Conservation (phyloP, 2,888 invertebrate species). For the Hirtodrosophila histrioides region DNA sequence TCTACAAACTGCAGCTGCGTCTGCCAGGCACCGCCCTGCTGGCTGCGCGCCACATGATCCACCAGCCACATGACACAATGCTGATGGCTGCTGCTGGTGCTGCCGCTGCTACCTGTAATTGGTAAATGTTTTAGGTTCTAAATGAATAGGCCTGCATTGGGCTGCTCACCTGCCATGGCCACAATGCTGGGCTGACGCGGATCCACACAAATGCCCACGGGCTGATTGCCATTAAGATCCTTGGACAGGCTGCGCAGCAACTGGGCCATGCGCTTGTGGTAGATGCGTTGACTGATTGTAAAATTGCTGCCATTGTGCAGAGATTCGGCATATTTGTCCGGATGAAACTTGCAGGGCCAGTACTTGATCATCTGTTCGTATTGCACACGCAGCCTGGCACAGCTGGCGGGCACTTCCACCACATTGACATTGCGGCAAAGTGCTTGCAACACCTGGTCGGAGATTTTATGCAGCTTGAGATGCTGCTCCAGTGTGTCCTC, state of each 20-base stretch:
- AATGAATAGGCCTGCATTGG: not conserved
- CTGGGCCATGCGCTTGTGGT: slow-evolving; percentile 87
- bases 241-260: slow-evolving; percentile 81
- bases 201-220: slow-evolving; percentile 90
- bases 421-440: slow-evolving; percentile 84
- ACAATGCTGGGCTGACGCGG: slow-evolving; percentile 88
- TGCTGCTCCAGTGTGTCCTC: slow-evolving; percentile 83
- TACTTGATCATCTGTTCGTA: slow-evolving; percentile 86
- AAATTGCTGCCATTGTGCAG: slow-evolving; percentile 88
- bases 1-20: slow-evolving; percentile 37
- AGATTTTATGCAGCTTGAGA: slow-evolving; percentile 63
- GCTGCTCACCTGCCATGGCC: slow-evolving; percentile 86
- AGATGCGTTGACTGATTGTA: slow-evolving; percentile 84
- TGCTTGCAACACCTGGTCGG: slow-evolving; percentile 47
- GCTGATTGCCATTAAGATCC: slow-evolving; percentile 69
- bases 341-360: slow-evolving; percentile 95
- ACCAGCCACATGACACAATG: slow-evolving; percentile 94
- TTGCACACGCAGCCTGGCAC: slow-evolving; percentile 89
- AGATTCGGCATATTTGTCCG: slow-evolving; percentile 89
- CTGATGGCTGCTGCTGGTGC: slow-evolving; percentile 28
- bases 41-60: slow-evolving; percentile 92
- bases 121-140: too few relatives aligned
- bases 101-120: slow-evolving; percentile 23
- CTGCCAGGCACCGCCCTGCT: slow-evolving; percentile 91
- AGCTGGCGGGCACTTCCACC: slow-evolving; percentile 86